These are phyloP conservation scores for Drosophila pectinifera DNA, from an alignment of 1,140 invertebrate species.

Conservation along the genomic window DNA sequence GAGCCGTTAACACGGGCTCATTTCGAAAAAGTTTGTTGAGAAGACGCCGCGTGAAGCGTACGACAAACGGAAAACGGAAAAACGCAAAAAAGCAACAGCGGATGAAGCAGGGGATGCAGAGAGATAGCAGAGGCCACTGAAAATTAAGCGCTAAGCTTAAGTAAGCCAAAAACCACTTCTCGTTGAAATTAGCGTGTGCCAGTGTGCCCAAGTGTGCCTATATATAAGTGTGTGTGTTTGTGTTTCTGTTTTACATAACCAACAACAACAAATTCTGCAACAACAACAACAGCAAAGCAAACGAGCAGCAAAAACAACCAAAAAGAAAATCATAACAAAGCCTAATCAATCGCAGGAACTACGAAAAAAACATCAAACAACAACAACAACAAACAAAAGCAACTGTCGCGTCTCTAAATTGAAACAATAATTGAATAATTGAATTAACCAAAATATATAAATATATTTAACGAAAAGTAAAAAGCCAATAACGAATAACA, in stretches of 20 bases:
- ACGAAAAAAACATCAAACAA: constrained; percentile 11
- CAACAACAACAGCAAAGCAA: constrained; percentile 5
- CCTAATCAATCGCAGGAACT: constrained; percentile 32
- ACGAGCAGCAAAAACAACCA: constrained; percentile 28
- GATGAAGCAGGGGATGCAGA: constrained; percentile 23
- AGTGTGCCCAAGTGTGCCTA: constrained; percentile 16
- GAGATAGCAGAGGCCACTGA: constrained; percentile 14
- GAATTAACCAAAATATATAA: constrained; percentile 22
- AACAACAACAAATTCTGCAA: constrained; percentile 20
- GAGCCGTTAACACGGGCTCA: constrained; percentile 8
- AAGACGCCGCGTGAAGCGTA: constrained; percentile 54
- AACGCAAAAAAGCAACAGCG: constrained; percentile 36
- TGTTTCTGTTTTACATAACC: constrained; percentile 37
- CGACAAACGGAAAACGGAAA: constrained; percentile 47
- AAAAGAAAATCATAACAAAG: constrained; percentile 20
- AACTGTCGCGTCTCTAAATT: constrained; percentile 44
- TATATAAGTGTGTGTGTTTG: background rate
- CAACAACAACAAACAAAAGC: constrained; percentile 45
- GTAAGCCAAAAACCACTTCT: constrained; percentile 6
- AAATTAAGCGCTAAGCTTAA: constrained; percentile 22
- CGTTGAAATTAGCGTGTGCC: constrained; percentile 26
- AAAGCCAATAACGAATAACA: constrained; percentile 23
- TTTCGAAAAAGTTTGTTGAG: constrained; percentile 54
- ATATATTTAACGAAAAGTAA: constrained; percentile 16
- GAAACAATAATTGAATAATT: constrained; percentile 58